phyloP scores from a whole-genome alignment of 2,797 vertebrate species.

The Labroides dimidiatus region DNA sequence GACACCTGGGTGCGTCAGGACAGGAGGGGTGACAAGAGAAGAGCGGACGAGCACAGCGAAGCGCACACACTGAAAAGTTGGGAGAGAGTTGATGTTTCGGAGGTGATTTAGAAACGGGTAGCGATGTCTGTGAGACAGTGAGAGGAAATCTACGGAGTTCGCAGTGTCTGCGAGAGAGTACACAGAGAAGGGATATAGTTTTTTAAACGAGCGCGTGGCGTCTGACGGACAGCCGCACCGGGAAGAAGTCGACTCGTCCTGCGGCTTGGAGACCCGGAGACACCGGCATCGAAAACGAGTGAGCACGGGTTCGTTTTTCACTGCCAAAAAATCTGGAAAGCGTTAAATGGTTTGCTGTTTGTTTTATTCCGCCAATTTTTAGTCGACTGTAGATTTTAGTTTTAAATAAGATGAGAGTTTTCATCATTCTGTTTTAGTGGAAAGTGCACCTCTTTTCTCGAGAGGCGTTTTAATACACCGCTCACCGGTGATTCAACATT shows the following conservation, averaged over 20 bases:
- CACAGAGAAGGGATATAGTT: conserved; percentile 43
- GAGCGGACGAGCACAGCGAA: conserved; percentile 68
- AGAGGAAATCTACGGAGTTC: conserved; percentile 22
- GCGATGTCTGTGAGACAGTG: conserved; percentile 53
- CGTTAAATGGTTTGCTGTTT: conserved; percentile 1
- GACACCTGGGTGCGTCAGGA: conserved; percentile 82
- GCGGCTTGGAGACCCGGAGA: conserved; percentile 44
- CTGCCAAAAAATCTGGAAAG: conserved; percentile 26
- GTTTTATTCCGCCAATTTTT: conserved; percentile 3
- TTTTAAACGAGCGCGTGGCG: conserved; percentile 30
- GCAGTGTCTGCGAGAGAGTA: conserved; percentile 40
- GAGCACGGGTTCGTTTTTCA: not conserved
- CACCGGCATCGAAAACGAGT: conserved; percentile 26
- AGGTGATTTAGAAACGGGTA: conserved; percentile 60
- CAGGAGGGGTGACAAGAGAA: conserved; percentile 79
- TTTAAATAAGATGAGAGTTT: conserved; percentile 46
- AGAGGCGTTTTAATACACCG: conserved; percentile 39
- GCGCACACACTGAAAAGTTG: conserved; percentile 72
- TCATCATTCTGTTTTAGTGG: conserved; percentile 30
- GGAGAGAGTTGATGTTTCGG: conserved; percentile 70
- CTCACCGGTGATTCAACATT: conserved; percentile 65
- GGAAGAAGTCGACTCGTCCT: conserved; percentile 52
- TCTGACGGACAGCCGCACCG: conserved; percentile 42
- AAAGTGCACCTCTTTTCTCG: conserved; percentile 38
- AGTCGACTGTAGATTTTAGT: not conserved